A percentile compares a stretch with the other conserved stretches of the same genome.
Conservation (phyloP, 2,113 vertebrate species). For the Procapra przewalskii region DNA sequence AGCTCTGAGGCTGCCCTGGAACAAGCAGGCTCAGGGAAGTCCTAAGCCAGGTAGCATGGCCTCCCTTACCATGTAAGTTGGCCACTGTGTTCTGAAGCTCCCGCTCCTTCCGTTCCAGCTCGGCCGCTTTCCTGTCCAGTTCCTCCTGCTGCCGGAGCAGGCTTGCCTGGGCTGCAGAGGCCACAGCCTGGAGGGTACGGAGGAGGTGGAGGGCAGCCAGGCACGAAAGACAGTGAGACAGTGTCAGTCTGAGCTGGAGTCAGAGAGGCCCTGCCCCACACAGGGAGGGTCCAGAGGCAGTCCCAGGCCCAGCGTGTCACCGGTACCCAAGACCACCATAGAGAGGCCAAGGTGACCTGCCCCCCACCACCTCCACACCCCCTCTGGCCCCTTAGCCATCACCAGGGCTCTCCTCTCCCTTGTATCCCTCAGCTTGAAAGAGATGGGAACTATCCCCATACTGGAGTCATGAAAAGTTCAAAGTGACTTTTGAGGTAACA, state of each 20-base stretch:
- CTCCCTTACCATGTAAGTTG: slow-evolving; percentile 78
- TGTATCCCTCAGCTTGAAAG: not conserved
- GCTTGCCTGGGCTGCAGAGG: slow-evolving; percentile 87
- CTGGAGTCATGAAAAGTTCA: not conserved
- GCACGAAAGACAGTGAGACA: not conserved
- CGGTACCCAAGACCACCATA: not conserved
- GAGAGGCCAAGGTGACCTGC: not conserved
- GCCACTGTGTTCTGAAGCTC: slow-evolving; percentile 86
- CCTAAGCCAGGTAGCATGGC: too few relatives aligned
- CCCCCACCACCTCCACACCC: not conserved
- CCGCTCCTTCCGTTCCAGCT: slow-evolving; percentile 93
- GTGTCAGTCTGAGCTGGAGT: not conserved
- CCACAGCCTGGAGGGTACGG: slow-evolving; percentile 79
- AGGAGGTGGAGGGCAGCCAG: not conserved
- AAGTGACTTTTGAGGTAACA: not conserved
- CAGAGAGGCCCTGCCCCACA: not conserved
- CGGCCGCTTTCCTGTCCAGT: slow-evolving; percentile 93
- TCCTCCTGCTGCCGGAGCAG: slow-evolving; percentile 95
- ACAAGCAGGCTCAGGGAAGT: not conserved
- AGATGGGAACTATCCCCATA: not conserved
- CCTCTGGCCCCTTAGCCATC: not conserved
- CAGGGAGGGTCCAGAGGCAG: not conserved
- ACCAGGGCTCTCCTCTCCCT: not conserved
- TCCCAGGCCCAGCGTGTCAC: not conserved
- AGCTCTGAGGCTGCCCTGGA: not conserved